Evolutionary conservation across 2,888 invertebrate species (phyloP), one percentile per base, ranked within the genome.

Genomic region (Drosophila formosana): DNA sequence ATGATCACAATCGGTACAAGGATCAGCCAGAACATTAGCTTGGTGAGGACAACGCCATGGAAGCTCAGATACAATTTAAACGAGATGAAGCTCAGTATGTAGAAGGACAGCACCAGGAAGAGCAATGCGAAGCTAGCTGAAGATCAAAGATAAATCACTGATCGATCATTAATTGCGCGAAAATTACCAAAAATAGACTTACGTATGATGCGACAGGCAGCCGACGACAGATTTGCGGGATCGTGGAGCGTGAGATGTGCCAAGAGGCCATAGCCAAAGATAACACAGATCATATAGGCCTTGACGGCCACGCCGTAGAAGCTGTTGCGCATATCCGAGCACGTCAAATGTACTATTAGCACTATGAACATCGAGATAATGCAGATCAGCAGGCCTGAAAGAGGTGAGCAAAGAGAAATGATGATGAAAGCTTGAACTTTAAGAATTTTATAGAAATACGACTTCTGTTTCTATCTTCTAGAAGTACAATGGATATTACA

Each of bases 261-360:
- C 77, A 90, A 49, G 13, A 90, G 65, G 0, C 88, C 90, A 30
- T 91, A 91, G 32, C 91, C 91, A 57, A 90, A 67, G 37, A 91
- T 87, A 65, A 90, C 80, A 62, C 89, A 90, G 6, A 88, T 68
- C 9, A 84, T 62, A 28, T 90, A 91, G 3, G 89, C 78, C 61
- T 89, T 90, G 60, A 90, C 81, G 18, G 91, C 91, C 4, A 89
- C 84, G 30, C 90, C 90, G 41, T 91, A 90, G 71, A 91, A 91
- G 3, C 89, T 90, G 51, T 90, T 91, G 43, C 91, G 83, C 77
- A 90, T 74, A 58, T 88, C 83, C n/a, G 85, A 87, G 75, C 90
- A 90, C 53, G 88, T 34, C 37, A 90, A 56, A 53, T 90, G 89
- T 3, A 90, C 75, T 56, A 90, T 68, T 5, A 91, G 69, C 8